These are phyloP conservation scores for Labeo rohita DNA, from an alignment of 2,113 vertebrate species.

Conservation along the genomic window DNA sequence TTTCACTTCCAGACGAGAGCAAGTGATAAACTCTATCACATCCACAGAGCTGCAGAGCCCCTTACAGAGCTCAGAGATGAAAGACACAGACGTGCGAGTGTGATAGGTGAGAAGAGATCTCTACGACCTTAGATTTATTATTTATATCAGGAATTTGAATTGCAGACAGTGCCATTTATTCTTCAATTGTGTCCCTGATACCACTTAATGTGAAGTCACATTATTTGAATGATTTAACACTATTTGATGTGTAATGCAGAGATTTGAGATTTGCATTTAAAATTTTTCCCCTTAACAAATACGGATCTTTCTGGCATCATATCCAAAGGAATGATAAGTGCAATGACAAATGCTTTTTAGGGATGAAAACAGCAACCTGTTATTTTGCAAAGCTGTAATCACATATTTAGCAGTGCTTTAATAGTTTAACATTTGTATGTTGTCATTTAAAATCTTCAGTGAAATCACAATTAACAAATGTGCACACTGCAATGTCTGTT, in stretches of 20 bases:
- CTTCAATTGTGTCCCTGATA: not conserved
- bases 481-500: not conserved
- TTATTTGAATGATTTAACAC: not conserved
- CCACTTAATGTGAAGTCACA: not conserved
- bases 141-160: not conserved
- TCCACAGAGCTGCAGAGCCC: slow-evolving; percentile 28
- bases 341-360: not conserved
- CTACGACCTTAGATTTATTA: not conserved
- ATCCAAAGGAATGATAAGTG: not conserved
- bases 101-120: slow-evolving; percentile 34
- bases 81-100: slow-evolving; percentile 10
- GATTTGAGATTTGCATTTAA: not conserved
- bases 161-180: not conserved
- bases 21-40: slow-evolving; percentile 48
- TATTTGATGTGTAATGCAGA: not conserved
- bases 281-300: not conserved
- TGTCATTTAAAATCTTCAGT: not conserved
- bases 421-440: not conserved
- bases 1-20: slow-evolving; percentile 43
- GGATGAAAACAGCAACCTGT: not conserved
- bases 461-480: not conserved
- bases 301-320: not conserved
- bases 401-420: not conserved
- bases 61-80: slow-evolving; percentile 36
- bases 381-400: not conserved